These are phyloP conservation scores for Adelosebastes latens DNA, from an alignment of 2,797 vertebrate genomes.

Conservation along the genomic window DNA sequence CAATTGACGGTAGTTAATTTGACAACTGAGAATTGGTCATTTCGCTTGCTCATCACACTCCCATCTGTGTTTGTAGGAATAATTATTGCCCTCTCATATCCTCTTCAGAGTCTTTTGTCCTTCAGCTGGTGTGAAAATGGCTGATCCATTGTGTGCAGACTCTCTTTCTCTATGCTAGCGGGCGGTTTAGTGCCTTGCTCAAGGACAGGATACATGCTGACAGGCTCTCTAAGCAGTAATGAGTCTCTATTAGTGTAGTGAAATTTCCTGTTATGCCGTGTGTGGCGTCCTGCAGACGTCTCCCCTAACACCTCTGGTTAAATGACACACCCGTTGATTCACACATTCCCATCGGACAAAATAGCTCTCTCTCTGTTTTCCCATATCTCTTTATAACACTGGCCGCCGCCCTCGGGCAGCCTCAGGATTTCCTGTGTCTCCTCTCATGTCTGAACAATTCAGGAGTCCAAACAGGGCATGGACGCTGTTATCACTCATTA, in stretches of 20 bases:
- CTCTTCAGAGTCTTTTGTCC: constrained; percentile 37
- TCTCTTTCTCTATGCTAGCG: neutral
- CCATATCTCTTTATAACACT: constrained; percentile 37
- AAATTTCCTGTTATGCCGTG: neutral
- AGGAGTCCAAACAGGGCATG: constrained; percentile 53
- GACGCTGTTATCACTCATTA: constrained; percentile 59
- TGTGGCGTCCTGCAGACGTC: constrained; percentile 1
- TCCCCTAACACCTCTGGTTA: constrained; percentile 13
- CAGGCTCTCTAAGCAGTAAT: neutral
- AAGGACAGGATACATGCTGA: neutral
- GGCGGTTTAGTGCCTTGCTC: neutral
- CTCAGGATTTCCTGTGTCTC: constrained; percentile 77
- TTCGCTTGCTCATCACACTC: constrained; percentile 56
- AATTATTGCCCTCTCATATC: constrained; percentile 52
- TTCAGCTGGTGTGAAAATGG: constrained; percentile 17
- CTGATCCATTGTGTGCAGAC: constrained; percentile 12
- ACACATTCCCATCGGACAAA: constrained; percentile 38
- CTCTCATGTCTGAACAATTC: constrained; percentile 55
- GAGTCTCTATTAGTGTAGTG: neutral
- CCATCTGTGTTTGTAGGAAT: constrained; percentile 43
- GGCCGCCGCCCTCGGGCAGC: constrained; percentile 44
- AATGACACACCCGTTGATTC: constrained; percentile 42
- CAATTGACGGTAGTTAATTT: constrained; percentile 52
- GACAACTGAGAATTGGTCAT: constrained; percentile 41
- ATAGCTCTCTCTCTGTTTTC: constrained; percentile 8